Evolutionary conservation across 2,888 invertebrate genomes (phyloP), one percentile per base, ranked within the genome.

Genomic region (Cheiracanthium punctorium): DNA sequence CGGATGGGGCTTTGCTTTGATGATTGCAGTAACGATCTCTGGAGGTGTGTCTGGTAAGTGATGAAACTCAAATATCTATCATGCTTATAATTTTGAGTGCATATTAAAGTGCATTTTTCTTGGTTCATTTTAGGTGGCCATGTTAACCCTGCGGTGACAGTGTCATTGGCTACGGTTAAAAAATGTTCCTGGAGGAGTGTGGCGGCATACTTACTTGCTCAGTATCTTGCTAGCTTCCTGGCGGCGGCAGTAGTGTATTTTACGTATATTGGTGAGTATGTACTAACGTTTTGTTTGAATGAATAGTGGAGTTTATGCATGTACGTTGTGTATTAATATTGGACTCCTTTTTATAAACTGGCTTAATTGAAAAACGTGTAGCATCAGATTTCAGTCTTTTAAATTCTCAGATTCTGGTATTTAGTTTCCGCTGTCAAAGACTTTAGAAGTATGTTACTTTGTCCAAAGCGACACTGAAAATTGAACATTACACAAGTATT

Each of bases 61-160:
- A 10, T 1, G 7, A 17, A 7, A 7, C 37, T 37, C 37, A 37
- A 37, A 37, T 37, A 37, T 37, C 10, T 37, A 10, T 37, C 10
- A 7, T 10, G 10, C 10, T 37, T 52, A 20, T 5, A 52, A 17
- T 52, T 5, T 52, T 52, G 58, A 24, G 5, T 52, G 17, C n/a
- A 8, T 7, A 37, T 37, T 37, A 37, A n/a, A n/a, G n/a, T n/a
- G n/a, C n/a, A n/a, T n/a, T n/a, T 12, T 43, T 17, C 24, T 17
- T 4, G 2, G 10, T 14, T 20, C 28, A 4, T 65, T 48, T 0
- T 32, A 82, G 82, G 82, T 28, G 82, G 76, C 1, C 82, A 82
- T 48, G 30, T 77, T n/a, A 82, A 82, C 32, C 82, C 82, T 32
- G 82, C 82, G 1, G 82, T 77, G 1, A 82, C 76, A 10, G 0